phyloP scores from a whole-genome alignment of 2,888 invertebrate genomes.

The Camptogramma bilineatum region DNA sequence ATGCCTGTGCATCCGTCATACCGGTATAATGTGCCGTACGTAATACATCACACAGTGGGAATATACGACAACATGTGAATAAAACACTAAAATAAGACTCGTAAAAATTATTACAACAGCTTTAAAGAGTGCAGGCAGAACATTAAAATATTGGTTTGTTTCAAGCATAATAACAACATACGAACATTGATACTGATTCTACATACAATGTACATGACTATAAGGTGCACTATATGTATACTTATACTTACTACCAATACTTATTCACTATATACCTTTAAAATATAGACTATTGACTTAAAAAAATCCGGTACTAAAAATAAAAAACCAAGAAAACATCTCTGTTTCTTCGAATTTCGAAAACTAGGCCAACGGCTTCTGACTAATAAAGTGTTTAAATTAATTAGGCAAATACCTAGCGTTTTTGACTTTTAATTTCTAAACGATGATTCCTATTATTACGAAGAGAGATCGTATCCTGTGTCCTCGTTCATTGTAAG shows the following conservation, averaged over 20 bases:
- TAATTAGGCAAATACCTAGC: too few species aligned
- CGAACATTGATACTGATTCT: too few species aligned
- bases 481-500: slow-evolving; percentile 5
- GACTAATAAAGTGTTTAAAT: slow-evolving; percentile 17
- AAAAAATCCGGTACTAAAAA: too few species aligned
- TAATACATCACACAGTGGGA: neutral
- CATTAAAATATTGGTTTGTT: neutral
- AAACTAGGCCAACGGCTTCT: slow-evolving; percentile 21
- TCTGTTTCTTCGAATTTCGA: slow-evolving; percentile 6
- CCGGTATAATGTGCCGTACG: slow-evolving; percentile 31
- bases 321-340: neutral
- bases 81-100: too few species aligned
- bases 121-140: too few species aligned
- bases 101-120: neutral
- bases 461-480: slow-evolving; percentile 52
- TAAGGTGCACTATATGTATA: too few species aligned
- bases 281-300: too few species aligned
- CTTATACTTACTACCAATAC: too few species aligned
- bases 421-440: slow-evolving; percentile 14
- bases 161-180: too few species aligned
- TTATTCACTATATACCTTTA: too few species aligned
- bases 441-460: slow-evolving; percentile 46
- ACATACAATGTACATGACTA: too few species aligned
- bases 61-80: neutral
- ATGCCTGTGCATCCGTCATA: slow-evolving; percentile 65